These are phyloP conservation scores for Coptodon bakossiorum DNA, from an alignment of 2,113 vertebrate species.

Conservation along the genomic window DNA sequence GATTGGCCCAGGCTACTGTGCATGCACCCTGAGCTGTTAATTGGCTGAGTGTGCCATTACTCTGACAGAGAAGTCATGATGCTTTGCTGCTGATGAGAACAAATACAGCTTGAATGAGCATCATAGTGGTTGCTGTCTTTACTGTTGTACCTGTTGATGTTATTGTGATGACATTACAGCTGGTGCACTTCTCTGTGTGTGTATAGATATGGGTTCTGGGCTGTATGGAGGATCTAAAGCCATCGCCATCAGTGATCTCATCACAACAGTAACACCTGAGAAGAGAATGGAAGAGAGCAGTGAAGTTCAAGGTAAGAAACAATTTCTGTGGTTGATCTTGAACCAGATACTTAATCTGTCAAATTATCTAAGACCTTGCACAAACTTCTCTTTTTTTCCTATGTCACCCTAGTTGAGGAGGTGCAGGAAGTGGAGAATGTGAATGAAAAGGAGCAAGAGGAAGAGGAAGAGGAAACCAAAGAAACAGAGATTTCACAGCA, in stretches of 20 bases:
- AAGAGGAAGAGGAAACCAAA: conserved; percentile 61
- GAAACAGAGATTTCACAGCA: conserved; percentile 59
- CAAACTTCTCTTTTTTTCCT: not conserved
- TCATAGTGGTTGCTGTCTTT: not conserved
- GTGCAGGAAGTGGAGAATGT: not conserved
- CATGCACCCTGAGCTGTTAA: conserved; percentile 25
- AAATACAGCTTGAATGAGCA: not conserved
- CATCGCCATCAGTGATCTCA: conserved; percentile 91
- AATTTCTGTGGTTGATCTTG: not conserved
- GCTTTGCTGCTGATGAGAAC: not conserved
- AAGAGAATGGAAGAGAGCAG: conserved; percentile 82
- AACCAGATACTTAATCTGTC: not conserved
- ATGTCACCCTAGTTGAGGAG: not conserved
- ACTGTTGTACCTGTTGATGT: not conserved
- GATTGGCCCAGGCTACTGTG: not conserved
- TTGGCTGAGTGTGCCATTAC: not conserved
- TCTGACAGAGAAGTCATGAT: not conserved
- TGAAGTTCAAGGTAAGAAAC: conserved; percentile 45
- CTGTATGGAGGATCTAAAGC: conserved; percentile 86
- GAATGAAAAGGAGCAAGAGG: not conserved
- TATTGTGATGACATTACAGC: not conserved
- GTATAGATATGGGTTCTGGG: conserved; percentile 87
- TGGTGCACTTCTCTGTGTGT: not conserved
- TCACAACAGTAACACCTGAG: conserved; percentile 87
- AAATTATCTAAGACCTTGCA: not conserved